Evolutionary conservation across 2,888 invertebrate species (phyloP), one percentile per base, ranked within the genome.

Genomic region (Cephus rjabovi): DNA sequence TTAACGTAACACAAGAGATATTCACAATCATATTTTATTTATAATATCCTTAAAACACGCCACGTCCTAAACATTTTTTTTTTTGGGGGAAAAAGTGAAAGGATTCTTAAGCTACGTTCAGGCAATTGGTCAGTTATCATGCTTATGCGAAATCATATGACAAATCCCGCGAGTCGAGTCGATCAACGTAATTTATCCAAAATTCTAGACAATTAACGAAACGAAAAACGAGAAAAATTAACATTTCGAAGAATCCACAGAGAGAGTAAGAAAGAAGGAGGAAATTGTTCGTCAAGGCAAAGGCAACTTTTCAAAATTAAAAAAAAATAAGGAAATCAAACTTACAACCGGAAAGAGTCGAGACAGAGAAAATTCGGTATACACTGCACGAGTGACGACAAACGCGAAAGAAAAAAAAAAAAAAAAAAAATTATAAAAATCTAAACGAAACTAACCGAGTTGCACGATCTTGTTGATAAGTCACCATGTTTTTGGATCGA

Each of bases 11-110:
- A 93, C 93, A 94, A 94, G 93, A 93, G 93, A 94, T 94, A 94
- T 94, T 94, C 93, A 94, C 94, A 94, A 93, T 94, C 93, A 93
- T 93, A 93, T 93, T 93, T 93, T 93, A 93, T 93, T 93, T 93
- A 93, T 93, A 93, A 93, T 93, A 92, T 93, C 92, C 93, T 93
- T 93, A 93, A 89, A 90, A 90, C 89, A 89, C 88, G 88, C 86
- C 88, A 88, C 88, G 86, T 88, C 86, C 89, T 89, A 89, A 86
- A 88, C 87, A 88, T 86, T 84, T 84, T 81, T 84, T 83, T 84
- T 83, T 87, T 74, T 84, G 84, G 84, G 86, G 84, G 85, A 87
- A 87, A 87, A 86, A 78, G 77, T 87, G 87, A 90, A 87, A 87
- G 87, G 86, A 87, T 86, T 89, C 86, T 87, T 84, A 88, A 87